Base-by-base conservation (phyloP, 2,113 vertebrate species). In the Jacana jacana region DNA sequence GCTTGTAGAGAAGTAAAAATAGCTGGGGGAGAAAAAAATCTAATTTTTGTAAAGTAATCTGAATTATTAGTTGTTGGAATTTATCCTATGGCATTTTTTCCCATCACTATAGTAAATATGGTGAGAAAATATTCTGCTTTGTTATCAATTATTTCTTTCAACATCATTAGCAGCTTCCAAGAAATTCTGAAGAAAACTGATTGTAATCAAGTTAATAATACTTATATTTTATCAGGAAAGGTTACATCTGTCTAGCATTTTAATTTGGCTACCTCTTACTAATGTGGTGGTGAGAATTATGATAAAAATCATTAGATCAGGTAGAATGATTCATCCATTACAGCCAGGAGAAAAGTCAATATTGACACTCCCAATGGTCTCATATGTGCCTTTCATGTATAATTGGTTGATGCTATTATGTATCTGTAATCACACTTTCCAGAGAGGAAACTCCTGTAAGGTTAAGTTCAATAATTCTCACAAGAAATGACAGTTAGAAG, bases 271-370 rank as follows among this genome's bases (percentile, higher is more conserved):
- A 75, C 30, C 11, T 71, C 31, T 86, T 90, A 71, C 69, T 95
- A 91, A 80, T 81, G 58, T 65, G 13, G 35, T 82, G 14, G 58
- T 71, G 91, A 88, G 37, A 93, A 94, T 76, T 87, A 80, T 76
- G 88, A 89, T 88, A 89, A 92, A 93, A 96, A 94, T 87, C 48
- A 54, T 96, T 90, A 94, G 63, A 80, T 92, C 58, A 87, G 51
- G 40, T 93, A 87, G 68, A 95, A 91, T 95, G 82, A 92, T 69
- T 97, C 96, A 96, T 91, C 88, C 82, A 89, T 90, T 94, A 94
- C 57, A 85, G 48, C 18, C 48, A 80, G 30, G 40, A 95, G 79
- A 93, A 97, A 96, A 97, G 94, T 95, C 96, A 95, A 93, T 96
- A 97, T 92, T 96, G 96, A 94, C 89, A 95, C 48, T 93, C 51